These are phyloP conservation scores for Brevimyrus niger DNA, from an alignment of 2,113 vertebrate species.

Conservation along the genomic window DNA sequence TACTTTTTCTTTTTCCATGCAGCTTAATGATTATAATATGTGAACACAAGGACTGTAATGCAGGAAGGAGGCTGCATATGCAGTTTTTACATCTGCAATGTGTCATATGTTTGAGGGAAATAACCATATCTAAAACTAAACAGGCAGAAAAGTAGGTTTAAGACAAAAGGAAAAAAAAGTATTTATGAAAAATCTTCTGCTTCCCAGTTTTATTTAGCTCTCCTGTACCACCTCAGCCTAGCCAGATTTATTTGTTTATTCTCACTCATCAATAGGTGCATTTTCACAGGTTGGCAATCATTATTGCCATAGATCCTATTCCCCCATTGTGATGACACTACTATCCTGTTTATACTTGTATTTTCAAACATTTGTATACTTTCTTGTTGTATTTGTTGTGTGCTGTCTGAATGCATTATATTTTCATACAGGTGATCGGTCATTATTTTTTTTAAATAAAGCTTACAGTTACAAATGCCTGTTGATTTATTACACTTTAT, in stretches of 20 bases:
- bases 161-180: background rate
- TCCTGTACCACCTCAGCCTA: background rate
- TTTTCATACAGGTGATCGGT: background rate
- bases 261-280: background rate
- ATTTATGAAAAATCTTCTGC: background rate
- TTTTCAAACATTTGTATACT: background rate
- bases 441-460: background rate
- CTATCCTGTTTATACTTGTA: background rate
- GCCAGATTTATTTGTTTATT: background rate
- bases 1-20: background rate
- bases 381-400: background rate
- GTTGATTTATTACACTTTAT: background rate
- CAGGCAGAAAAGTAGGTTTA: background rate
- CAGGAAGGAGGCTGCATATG: background rate
- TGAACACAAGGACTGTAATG: background rate
- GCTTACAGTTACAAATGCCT: background rate
- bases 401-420: background rate
- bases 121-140: background rate
- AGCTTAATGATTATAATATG: background rate
- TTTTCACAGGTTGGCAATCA: background rate
- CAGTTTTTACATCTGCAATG: background rate
- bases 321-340: background rate
- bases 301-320: background rate
- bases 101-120: background rate
- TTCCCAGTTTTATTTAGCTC: background rate